Conservation (phyloP, 1,140 invertebrate species). For the Acromyrmex heyeri region DNA sequence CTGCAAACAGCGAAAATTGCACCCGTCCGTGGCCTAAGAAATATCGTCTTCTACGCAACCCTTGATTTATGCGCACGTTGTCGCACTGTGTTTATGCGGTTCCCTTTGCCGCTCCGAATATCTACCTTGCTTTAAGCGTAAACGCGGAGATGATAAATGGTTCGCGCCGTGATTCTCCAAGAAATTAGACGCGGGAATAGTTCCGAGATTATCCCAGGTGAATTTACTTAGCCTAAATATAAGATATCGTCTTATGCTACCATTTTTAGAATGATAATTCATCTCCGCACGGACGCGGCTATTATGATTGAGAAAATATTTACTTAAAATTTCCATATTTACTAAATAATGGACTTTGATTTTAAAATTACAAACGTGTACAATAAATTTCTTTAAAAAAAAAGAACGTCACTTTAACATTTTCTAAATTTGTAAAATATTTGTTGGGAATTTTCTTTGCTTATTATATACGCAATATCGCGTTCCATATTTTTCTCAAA, state of each 20-base stretch:
- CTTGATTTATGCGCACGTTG: slow-evolving; percentile 59
- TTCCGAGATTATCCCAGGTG: slow-evolving; percentile 44
- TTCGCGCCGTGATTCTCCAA: slow-evolving; percentile 53
- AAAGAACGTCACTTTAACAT: background rate
- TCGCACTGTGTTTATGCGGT: slow-evolving; percentile 62
- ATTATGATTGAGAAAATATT: background rate
- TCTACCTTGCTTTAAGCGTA: slow-evolving; percentile 54
- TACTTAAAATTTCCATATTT: background rate
- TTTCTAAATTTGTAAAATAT: background rate
- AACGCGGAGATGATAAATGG: slow-evolving; percentile 60
- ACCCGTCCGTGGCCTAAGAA: slow-evolving; percentile 56
- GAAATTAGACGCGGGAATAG: slow-evolving; percentile 48
- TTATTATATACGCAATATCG: background rate
- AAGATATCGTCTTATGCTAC: background rate
- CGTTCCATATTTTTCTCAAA: background rate
- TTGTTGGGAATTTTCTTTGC: background rate
- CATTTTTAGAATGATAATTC: slow-evolving; percentile 30
- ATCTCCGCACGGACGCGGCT: background rate
- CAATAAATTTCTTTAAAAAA: no score
- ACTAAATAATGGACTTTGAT: background rate
- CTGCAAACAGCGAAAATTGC: slow-evolving; percentile 62
- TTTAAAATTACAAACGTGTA: background rate
- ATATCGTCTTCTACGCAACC: slow-evolving; percentile 57
- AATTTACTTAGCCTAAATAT: slow-evolving; percentile 37
- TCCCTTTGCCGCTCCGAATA: slow-evolving; percentile 58